Conservation (phyloP, 2,888 invertebrate genomes). For the Acanthosepion pharaonis region DNA sequence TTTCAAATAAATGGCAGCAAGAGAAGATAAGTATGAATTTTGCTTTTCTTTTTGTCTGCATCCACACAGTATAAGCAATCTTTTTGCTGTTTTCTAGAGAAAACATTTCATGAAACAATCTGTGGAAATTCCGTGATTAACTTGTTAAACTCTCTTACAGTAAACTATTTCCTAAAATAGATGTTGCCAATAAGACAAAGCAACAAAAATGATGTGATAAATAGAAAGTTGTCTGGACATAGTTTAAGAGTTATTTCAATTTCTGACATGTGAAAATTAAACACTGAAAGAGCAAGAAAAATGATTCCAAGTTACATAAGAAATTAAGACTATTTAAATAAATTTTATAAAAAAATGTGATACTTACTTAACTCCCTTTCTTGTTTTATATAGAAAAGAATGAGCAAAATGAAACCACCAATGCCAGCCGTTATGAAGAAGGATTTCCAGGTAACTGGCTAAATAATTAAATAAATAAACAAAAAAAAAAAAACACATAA, state of each 20-base stretch:
- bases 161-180: no score
- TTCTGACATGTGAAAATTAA: no score
- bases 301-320: not conserved
- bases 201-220: not conserved
- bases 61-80: no score
- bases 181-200: not conserved
- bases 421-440: constrained; percentile 81
- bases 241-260: no score
- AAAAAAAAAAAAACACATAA: constrained; percentile 10
- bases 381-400: constrained; percentile 85
- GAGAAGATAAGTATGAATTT: no score
- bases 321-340: not conserved
- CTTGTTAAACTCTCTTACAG: no score
- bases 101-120: no score
- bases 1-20: no score
- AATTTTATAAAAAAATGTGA: not conserved
- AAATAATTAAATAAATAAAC: not conserved
- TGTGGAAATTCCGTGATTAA: no score
- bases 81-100: no score
- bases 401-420: constrained; percentile 81
- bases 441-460: constrained; percentile 88
- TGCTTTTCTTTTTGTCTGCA: no score
- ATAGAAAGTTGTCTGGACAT: no score
- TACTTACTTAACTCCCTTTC: constrained; percentile 84
- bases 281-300: not conserved